Percentiles rank a stretch among this genome's conserved stretches.
These are phyloP conservation scores for Denticeps clupeoides DNA, from an alignment of 2,797 vertebrate genomes.

Conservation along the genomic window DNA sequence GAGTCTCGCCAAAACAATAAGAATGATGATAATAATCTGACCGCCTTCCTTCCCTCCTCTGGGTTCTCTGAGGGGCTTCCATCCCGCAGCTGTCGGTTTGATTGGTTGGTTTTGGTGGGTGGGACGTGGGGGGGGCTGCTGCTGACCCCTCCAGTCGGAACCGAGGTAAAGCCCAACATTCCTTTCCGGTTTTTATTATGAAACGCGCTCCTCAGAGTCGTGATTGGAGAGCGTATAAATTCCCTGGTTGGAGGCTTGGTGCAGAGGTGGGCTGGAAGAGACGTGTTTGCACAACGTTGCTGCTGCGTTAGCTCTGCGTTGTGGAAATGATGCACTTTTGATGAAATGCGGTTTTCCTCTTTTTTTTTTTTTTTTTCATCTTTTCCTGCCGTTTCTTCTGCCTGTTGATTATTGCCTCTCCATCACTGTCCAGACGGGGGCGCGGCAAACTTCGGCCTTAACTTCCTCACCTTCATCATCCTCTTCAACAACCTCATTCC, in stretches of 20 bases:
- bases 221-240: conserved; percentile 46
- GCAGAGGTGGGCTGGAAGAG: conserved; percentile 49
- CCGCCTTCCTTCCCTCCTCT: too few species aligned
- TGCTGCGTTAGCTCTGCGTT: conserved; percentile 31
- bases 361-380: conserved; percentile 28
- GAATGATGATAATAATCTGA: too few species aligned
- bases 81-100: too few species aligned
- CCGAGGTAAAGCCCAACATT: too few species aligned
- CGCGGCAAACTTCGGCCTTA: conserved; percentile 95
- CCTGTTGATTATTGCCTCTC: conserved; percentile 10
- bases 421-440: conserved; percentile 73
- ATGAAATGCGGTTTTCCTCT: conserved; percentile 41
- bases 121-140: too few species aligned
- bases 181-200: too few species aligned
- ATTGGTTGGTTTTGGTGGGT: too few species aligned
- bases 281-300: conserved; percentile 34
- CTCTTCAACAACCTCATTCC: conserved; percentile 99
- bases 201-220: too few species aligned
- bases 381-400: conserved; percentile 26
- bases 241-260: conserved; percentile 39
- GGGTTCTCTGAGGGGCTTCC: too few species aligned
- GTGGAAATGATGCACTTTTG: conserved; percentile 49
- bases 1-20: too few species aligned
- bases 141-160: too few species aligned
- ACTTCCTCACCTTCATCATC: conserved; percentile 99